These are phyloP conservation scores for Hippocampus guttulatus DNA, from an alignment of 2,113 vertebrate species.

Conservation along the genomic window DNA sequence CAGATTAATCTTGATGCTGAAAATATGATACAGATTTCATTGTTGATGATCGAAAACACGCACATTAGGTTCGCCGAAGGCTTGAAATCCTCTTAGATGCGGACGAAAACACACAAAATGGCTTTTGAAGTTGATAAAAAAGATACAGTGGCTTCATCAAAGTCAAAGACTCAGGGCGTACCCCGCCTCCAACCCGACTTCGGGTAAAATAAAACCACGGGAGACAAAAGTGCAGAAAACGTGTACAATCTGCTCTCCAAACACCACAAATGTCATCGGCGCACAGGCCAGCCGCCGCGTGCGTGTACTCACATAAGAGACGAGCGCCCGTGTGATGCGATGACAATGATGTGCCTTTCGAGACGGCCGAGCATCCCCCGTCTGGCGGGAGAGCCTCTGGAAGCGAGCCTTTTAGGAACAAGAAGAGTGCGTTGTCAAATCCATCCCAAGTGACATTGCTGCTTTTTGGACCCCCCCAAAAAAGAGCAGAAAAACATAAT, in stretches of 20 bases:
- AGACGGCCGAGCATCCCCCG: neutral
- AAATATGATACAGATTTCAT: no score
- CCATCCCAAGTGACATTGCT: constrained; percentile 18
- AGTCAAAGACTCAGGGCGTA: neutral
- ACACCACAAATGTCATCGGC: neutral
- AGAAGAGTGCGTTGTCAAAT: constrained; percentile 7
- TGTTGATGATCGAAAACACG: no score
- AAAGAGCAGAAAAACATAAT: constrained; percentile 22
- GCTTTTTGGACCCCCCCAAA: constrained; percentile 9
- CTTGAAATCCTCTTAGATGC: no score
- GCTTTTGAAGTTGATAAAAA: no score
- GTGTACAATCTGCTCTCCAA: neutral
- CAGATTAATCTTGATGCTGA: neutral
- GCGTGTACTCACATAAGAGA: neutral
- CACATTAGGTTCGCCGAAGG: no score
- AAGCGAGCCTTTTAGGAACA: constrained; percentile 5
- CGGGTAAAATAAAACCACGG: neutral
- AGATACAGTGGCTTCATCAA: no score
- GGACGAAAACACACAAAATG: no score
- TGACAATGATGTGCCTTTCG: neutral
- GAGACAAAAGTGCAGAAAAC: neutral
- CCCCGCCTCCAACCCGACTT: neutral
- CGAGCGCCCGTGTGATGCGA: neutral
- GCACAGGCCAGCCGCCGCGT: neutral
- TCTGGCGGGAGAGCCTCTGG: neutral